Evolutionary conservation across 2,797 vertebrate genomes (phyloP).

Genomic region (Danio jaintianensis): DNA sequence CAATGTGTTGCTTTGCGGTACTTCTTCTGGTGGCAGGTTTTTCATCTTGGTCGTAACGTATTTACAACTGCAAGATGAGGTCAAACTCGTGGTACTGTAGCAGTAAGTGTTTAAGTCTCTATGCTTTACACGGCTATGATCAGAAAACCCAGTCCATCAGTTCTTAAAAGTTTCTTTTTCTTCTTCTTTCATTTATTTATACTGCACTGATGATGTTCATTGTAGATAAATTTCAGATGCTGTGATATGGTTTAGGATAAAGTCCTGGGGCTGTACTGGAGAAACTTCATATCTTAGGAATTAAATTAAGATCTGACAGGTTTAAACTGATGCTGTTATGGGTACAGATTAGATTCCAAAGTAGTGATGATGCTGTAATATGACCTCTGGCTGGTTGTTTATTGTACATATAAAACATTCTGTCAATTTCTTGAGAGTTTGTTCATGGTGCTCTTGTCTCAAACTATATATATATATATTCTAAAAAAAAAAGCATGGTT

Average conservation of each 20-base stretch:
- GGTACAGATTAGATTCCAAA: neutral
- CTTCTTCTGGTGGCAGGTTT: neutral
- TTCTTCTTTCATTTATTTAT: neutral
- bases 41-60: neutral
- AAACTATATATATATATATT: too few species aligned
- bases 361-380: neutral
- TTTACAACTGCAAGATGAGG: neutral
- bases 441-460: too few species aligned
- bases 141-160: neutral
- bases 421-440: neutral
- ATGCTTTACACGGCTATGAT: neutral
- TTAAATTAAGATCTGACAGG: conserved; percentile 4
- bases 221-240: neutral
- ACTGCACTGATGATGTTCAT: neutral
- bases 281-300: conserved; percentile 3
- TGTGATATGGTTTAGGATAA: neutral
- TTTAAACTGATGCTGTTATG: neutral
- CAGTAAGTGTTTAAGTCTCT: neutral
- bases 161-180: neutral
- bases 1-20: neutral
- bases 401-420: neutral
- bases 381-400: neutral
- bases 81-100: neutral
- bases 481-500: too few species aligned
- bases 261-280: neutral